phyloP scores from a whole-genome alignment of 2,113 vertebrate species.

The Dicrurus megarhynchus region DNA sequence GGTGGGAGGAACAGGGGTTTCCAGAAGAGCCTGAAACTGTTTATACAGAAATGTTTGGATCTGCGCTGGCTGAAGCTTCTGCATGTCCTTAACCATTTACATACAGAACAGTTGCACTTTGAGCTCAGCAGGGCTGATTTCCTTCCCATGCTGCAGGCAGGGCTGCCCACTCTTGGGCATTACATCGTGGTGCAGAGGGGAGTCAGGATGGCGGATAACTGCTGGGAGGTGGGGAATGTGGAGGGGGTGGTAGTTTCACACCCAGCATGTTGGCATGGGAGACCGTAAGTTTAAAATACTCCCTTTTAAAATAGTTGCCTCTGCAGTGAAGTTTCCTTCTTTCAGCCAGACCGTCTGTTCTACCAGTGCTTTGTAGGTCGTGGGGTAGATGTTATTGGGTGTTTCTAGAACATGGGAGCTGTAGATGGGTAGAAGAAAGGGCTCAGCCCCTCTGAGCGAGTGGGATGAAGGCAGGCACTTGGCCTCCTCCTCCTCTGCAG shows the following conservation, averaged over 20 bases:
- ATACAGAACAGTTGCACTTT: neutral
- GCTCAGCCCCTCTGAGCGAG: neutral
- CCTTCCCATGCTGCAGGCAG: neutral
- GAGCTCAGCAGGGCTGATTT: neutral
- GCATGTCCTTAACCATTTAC: neutral
- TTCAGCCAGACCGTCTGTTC: neutral
- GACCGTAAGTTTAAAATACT: neutral
- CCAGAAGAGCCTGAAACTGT: neutral
- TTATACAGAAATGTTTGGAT: neutral
- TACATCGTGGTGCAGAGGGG: accelerated
- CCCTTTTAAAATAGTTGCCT: neutral
- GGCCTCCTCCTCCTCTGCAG: neutral
- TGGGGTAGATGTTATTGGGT: neutral
- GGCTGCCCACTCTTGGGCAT: neutral
- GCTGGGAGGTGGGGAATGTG: neutral
- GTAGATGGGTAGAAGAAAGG: neutral
- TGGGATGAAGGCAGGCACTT: neutral
- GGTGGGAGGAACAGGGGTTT: neutral
- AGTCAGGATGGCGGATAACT: neutral
- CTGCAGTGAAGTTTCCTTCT: neutral
- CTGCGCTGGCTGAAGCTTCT: neutral
- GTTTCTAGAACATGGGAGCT: neutral
- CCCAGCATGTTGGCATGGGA: neutral
- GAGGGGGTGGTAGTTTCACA: neutral
- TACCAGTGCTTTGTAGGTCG: neutral